Evolutionary conservation across 2,797 vertebrate genomes (phyloP).

Genomic region (Lagodon rhomboides): DNA sequence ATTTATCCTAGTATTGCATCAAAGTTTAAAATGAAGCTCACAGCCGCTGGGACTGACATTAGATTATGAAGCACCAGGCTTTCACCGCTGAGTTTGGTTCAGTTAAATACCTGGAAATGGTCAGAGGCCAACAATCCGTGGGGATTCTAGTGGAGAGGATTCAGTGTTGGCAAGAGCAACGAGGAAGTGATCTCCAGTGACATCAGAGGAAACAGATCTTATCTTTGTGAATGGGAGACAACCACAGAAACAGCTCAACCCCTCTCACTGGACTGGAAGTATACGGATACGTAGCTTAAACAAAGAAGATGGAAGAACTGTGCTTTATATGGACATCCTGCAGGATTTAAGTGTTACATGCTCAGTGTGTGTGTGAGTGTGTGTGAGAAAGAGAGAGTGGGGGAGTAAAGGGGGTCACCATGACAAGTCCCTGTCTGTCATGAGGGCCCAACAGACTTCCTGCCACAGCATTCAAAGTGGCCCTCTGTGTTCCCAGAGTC

Average conservation of each 20-base stretch:
- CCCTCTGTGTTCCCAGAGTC: conserved; percentile 68
- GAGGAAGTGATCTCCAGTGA: conserved; percentile 4
- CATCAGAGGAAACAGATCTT: background rate
- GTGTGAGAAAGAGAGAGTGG: conserved; percentile 29
- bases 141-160: background rate
- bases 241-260: background rate
- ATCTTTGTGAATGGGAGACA: background rate
- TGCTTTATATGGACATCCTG: conserved; percentile 13
- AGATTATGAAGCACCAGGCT: background rate
- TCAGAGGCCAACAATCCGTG: background rate
- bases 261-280: background rate
- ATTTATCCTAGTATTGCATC: no score
- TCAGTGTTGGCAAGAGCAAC: background rate
- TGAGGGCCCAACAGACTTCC: conserved; percentile 71
- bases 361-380: conserved; percentile 32
- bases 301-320: background rate
- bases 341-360: conserved; percentile 13
- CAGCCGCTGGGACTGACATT: background rate
- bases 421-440: conserved; percentile 66
- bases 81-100: background rate
- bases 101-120: background rate
- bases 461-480: conserved; percentile 72
- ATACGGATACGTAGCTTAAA: background rate
- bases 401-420: conserved; percentile 54
- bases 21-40: background rate